Percentiles rank a stretch among this genome's conserved stretches.
These are phyloP conservation scores for Artibeus lituratus DNA, from an alignment of 2,797 vertebrate genomes.

Conservation along the genomic window DNA sequence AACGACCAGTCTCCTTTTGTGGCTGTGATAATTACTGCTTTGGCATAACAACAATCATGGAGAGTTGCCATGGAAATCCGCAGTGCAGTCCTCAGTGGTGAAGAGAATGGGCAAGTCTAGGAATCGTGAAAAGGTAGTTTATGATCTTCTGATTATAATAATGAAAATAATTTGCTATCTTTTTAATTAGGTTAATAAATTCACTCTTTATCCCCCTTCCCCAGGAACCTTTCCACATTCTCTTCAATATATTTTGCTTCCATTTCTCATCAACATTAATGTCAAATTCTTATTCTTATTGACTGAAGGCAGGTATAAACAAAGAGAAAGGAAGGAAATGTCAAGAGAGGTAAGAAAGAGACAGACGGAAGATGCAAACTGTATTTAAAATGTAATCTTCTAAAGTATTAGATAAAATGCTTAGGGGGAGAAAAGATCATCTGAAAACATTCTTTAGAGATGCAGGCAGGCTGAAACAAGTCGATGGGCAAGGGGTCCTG, in stretches of 20 bases:
- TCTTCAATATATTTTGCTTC: conserved; percentile 15
- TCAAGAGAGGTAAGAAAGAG: neutral
- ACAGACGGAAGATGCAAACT: neutral
- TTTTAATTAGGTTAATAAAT: neutral
- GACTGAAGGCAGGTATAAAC: neutral
- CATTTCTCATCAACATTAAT: neutral
- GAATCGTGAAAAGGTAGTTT: neutral
- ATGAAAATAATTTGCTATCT: neutral
- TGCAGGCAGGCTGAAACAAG: neutral
- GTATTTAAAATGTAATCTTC: neutral
- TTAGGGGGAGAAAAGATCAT: neutral
- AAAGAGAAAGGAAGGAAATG: neutral
- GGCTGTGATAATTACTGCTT: neutral
- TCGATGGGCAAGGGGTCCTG: neutral
- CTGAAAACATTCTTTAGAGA: neutral
- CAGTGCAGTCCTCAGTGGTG: neutral
- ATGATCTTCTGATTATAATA: neutral
- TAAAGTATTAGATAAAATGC: neutral
- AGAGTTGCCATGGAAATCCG: conserved; percentile 17
- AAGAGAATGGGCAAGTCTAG: neutral
- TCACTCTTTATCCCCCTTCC: neutral
- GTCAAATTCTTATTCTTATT: neutral
- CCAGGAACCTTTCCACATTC: neutral
- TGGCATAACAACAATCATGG: neutral
- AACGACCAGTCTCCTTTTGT: conserved; percentile 3